Base-by-base conservation (phyloP, 1,140 invertebrate species). In the Euura lappo region DNA sequence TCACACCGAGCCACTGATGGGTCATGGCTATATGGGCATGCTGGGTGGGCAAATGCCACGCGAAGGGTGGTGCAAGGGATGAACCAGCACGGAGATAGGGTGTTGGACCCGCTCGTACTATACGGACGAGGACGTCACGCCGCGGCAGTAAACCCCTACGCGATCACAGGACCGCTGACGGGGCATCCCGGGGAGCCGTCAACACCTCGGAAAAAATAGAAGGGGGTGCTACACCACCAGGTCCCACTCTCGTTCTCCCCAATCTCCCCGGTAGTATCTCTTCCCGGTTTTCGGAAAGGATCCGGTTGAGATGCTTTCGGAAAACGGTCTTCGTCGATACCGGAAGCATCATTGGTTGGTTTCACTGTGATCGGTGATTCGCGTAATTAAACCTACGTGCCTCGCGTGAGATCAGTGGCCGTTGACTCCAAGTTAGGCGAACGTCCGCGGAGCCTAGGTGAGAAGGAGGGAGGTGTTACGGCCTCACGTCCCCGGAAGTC, bases 401-500 rank as follows among this genome's bases (percentile, higher is more conserved):
- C 28, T 28, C 28, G 28, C 28, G 28, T 43, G 70, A 81, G 83
- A 83, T 83, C 83, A 82, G 77, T 84, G 83, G 83, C 79, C 81
- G 78, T 42, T 74, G 68, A 75, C 44, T 75, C 74, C 75, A 75
- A 77, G 79, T 80, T 77, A 74, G 76, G 77, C 73, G 76, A 77
- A 70, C 71, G 72, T 74, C 75, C 69, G 68, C 66, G 68, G 71
- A 13, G 7, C 11, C 8, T 68, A 68, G 44, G 44, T 28, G 66
- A 68, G 3, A 68, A 77, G 68, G 67, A 68, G 51, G 68, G 72
- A 60, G 65, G 72, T 74, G 77, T 80, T 80, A 79, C 76, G 75
- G 72, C 70, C 83, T 85, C 85, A 86, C 85, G 84, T 86, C 84
- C 80, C 82, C 84, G 85, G 85, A 86, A 85, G 84, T 85, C 77